A percentile compares a stretch with the other conserved stretches of the same genome.
phyloP scores from a whole-genome alignment of 2,888 invertebrate species.

The Ormyrus rosae region DNA sequence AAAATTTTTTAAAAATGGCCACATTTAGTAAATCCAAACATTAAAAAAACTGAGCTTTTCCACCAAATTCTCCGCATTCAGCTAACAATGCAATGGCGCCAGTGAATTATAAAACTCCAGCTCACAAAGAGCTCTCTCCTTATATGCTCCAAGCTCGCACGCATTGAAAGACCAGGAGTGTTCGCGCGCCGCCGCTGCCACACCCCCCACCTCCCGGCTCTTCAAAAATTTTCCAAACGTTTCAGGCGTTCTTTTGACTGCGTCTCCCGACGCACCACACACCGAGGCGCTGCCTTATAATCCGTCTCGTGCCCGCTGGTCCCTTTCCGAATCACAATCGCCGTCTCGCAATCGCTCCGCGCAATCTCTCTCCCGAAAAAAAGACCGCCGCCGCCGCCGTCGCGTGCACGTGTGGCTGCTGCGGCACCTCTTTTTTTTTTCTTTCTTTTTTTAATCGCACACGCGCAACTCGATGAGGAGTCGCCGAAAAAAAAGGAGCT shows the following conservation, averaged over 20 bases:
- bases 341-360: conserved; percentile 1
- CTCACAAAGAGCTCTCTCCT: no score
- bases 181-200: no score
- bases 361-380: conserved; percentile 32
- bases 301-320: conserved; percentile 15
- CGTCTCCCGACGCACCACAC: not conserved
- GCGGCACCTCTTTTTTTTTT: conserved; percentile 7
- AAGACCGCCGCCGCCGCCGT: not conserved
- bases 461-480: not conserved
- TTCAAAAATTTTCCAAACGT: conserved; percentile 5
- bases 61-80: no score
- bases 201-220: no score
- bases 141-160: no score
- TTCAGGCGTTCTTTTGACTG: conserved; percentile 16
- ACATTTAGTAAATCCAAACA: no score
- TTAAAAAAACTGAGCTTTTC: no score
- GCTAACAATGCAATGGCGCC: no score
- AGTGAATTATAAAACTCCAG: no score
- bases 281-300: not conserved
- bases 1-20: no score
- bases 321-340: conserved; percentile 18
- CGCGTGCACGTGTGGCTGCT: not conserved
- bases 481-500: not conserved
- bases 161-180: no score
- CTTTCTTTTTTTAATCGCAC: conserved; percentile 1